Base-by-base conservation (phyloP, 2,113 vertebrate genomes). In the Rhinichthys klamathensis region DNA sequence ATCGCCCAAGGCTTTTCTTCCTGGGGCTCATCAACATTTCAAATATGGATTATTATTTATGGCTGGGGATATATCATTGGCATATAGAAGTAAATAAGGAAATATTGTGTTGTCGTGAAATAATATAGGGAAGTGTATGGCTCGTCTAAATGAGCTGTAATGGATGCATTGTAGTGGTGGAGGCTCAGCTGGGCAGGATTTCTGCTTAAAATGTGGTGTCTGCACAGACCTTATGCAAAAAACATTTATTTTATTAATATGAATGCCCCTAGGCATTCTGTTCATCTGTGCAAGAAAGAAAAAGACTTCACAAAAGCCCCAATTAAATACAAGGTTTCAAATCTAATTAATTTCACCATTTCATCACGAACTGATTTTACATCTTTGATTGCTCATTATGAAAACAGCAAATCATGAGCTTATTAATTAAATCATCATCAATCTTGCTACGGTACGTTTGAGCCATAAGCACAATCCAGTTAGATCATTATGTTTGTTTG, bases 31-130 rank as follows among this genome's bases (percentile, higher is more conserved):
- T 90, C 87, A 90, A 87, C 75, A 75, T 73, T 81, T 82, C 32
- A 80, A 90, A 84, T 72, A 90, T 87, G 90, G 89, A 92, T 90
- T 90, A 87, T 88, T 91, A 92, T 92, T 91, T 90, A 92, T 89
- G 84, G 91, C 91, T 89, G 46, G 85, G 27, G 76, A 86, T 86
- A 27, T 83, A 85, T 86, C 67, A 89, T 82, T 87, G 76, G 25
- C 44, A 67, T 51, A 91, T 89, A 80, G 46, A 74, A 74, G 56
- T 81, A 80, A 84, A 81, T 74, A 32, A 74, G 38, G 56, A 79
- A 69, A 60, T 69, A 82, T 86, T 84, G 72, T 75, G 74, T 41
- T 79, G 51, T 86, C 73, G 23, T 46, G 56, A 85, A 85, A 87
- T 82, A 82, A 61, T 38, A n/a, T 25, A 15, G 63, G 32, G 41